Evolutionary conservation across 2,888 invertebrate species (phyloP).

Genomic region (Drosophila niveifrons): DNA sequence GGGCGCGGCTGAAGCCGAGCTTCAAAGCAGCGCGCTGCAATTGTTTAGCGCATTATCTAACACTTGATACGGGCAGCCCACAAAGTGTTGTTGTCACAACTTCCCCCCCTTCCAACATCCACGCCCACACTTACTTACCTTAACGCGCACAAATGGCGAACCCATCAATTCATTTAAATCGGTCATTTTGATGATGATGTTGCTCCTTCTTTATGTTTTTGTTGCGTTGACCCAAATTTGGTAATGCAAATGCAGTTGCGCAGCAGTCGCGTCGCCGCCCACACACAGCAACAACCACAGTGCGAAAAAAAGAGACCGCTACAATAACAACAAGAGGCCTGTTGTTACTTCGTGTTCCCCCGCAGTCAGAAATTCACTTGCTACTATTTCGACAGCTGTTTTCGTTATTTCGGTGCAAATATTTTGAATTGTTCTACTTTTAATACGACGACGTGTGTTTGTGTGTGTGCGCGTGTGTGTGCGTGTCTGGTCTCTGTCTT

Average conservation of each 20-base stretch:
- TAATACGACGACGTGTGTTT: slow-evolving; percentile 3
- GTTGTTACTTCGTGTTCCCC: slow-evolving; percentile 16
- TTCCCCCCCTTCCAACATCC: background rate
- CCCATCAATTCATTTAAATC: slow-evolving; percentile 84
- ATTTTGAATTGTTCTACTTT: slow-evolving; percentile 71
- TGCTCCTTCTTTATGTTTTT: background rate
- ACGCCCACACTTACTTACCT: slow-evolving; percentile 72
- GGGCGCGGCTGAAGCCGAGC: slow-evolving; percentile 19
- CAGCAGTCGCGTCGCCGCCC: slow-evolving; percentile 37
- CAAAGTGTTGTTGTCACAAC: slow-evolving; percentile 34
- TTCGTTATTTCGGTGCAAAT: slow-evolving; percentile 64
- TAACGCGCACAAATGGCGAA: slow-evolving; percentile 84
- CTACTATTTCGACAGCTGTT: slow-evolving; percentile 59
- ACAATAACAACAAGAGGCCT: slow-evolving; percentile 8
- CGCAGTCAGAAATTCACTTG: slow-evolving; percentile 1
- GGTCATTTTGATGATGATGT: slow-evolving; percentile 74
- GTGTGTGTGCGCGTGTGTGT: slow-evolving; percentile 14
- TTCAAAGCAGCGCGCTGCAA: slow-evolving; percentile 10
- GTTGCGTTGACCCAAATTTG: slow-evolving; percentile 27
- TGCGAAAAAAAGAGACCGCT: background rate
- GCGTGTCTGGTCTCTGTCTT: background rate
- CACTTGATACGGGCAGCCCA: slow-evolving; percentile 35
- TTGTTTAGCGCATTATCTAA: slow-evolving; percentile 43
- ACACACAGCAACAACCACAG: slow-evolving; percentile 16
- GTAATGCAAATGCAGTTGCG: slow-evolving; percentile 46